Conservation (phyloP, 37 sponge, comb jelly and placozoan genomes). For the Bolinopsis microptera region DNA sequence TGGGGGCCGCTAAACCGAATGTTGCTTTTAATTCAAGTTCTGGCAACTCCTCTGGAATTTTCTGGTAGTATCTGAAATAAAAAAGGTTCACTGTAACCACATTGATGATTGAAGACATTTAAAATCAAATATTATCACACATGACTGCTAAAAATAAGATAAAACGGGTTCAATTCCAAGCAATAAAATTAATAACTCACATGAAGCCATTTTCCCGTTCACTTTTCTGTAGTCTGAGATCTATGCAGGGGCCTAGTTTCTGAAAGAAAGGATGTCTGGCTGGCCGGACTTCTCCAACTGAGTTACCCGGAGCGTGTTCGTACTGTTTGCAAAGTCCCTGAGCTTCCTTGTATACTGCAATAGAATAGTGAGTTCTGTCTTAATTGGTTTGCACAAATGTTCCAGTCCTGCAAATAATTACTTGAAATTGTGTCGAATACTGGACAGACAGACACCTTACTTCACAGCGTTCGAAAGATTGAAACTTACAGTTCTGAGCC, state of each 20-base stretch:
- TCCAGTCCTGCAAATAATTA: too few species aligned
- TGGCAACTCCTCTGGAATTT: slow-evolving; percentile 87
- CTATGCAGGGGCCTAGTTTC: slow-evolving; percentile 86
- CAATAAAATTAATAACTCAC: slow-evolving; percentile 71
- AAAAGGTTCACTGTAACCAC: not conserved
- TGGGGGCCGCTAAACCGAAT: slow-evolving; percentile 90
- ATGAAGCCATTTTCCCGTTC: slow-evolving; percentile 97
- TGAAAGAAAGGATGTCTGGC: slow-evolving; percentile 96
- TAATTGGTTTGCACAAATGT: not conserved
- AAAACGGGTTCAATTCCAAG: too few species aligned
- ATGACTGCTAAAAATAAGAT: not conserved
- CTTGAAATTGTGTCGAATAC: too few species aligned
- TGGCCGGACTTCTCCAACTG: slow-evolving; percentile 80
- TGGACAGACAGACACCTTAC: too few species aligned
- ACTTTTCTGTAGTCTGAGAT: slow-evolving; percentile 83
- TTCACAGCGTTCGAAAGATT: too few species aligned
- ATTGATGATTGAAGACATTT: not conserved
- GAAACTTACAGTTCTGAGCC: slow-evolving; percentile 83
- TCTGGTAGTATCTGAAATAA: slow-evolving; percentile 85
- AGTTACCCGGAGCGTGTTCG: slow-evolving; percentile 80
- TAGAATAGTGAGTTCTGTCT: not conserved
- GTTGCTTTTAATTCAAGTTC: slow-evolving; percentile 76
- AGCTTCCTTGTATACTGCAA: slow-evolving; percentile 79
- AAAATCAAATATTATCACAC: not conserved
- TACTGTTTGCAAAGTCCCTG: slow-evolving; percentile 86